Percentiles rank a stretch among this genome's conserved stretches.
Conservation (phyloP, 2,797 vertebrate species). For the Epinephelus malabaricus region DNA sequence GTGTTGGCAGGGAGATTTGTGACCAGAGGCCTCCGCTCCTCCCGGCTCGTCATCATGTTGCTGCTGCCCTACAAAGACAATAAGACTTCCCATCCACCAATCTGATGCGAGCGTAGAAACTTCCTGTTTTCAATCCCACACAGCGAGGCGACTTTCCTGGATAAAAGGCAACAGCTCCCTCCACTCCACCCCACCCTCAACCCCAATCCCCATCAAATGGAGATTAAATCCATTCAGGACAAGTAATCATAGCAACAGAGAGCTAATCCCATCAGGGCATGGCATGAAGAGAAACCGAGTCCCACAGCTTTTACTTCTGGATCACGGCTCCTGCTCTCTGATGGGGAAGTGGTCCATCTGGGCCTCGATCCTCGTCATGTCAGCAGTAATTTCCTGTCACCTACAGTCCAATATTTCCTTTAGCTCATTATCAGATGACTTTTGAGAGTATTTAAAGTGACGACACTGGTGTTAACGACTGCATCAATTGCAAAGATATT, state of each 20-base stretch:
- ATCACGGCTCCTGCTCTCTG: constrained; percentile 81
- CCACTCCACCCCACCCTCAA: constrained; percentile 18
- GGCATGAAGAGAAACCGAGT: constrained; percentile 36
- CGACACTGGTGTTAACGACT: too few relatives aligned
- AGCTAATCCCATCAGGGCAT: constrained; percentile 69
- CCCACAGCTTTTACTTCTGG: constrained; percentile 34
- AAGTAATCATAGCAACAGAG: constrained; percentile 67
- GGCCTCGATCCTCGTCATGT: constrained; percentile 85
- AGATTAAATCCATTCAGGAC: constrained; percentile 74
- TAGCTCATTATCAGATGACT: not conserved
- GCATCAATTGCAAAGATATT: too few relatives aligned
- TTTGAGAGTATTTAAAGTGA: not conserved
- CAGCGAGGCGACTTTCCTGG: constrained; percentile 19
- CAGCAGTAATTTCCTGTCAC: constrained; percentile 5
- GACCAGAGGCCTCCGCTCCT: not conserved
- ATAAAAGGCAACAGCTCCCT: constrained; percentile 23
- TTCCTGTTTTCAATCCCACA: constrained; percentile 53
- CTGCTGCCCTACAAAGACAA: constrained; percentile 7
- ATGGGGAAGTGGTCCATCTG: constrained; percentile 88
- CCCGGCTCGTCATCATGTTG: not conserved
- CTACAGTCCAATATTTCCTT: not conserved
- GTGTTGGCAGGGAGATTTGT: not conserved
- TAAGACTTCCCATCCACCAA: constrained; percentile 11
- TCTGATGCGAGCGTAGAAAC: constrained; percentile 31
- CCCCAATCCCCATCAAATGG: constrained; percentile 54